A percentile compares a stretch with the other conserved stretches of the same genome.
These are phyloP conservation scores for Macrotis lagotis DNA, from an alignment of 2,113 vertebrate species.

Conservation along the genomic window DNA sequence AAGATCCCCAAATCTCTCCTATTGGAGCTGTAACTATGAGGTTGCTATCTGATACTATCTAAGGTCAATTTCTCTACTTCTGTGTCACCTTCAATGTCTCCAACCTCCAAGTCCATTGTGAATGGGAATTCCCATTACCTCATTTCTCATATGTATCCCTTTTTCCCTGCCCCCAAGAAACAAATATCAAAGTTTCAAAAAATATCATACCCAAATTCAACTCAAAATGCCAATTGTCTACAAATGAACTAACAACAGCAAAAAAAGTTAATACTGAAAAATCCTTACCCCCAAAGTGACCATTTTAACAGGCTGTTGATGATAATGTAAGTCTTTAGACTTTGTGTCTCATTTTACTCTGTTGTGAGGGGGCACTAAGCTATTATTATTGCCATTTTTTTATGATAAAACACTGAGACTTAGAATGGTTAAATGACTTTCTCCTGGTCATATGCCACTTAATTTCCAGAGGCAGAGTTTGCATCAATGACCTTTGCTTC, in stretches of 20 bases:
- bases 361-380: neutral
- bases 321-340: neutral
- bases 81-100: neutral
- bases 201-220: neutral
- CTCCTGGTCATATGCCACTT: neutral
- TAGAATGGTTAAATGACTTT: neutral
- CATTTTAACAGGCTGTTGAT: neutral
- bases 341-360: neutral
- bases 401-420: neutral
- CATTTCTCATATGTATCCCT: neutral
- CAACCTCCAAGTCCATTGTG: neutral
- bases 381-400: neutral
- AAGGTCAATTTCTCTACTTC: no score
- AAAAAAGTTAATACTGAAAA: neutral
- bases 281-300: neutral
- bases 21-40: neutral
- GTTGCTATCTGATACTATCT: neutral
- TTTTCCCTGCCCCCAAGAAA: neutral
- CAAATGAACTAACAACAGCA: neutral
- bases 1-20: neutral
- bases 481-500: neutral
- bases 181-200: neutral
- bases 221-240: neutral
- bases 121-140: neutral
- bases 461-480: neutral